phyloP scores from a whole-genome alignment of 92 coral and sea anemone genomes.

The Epizoanthus scotinus region DNA sequence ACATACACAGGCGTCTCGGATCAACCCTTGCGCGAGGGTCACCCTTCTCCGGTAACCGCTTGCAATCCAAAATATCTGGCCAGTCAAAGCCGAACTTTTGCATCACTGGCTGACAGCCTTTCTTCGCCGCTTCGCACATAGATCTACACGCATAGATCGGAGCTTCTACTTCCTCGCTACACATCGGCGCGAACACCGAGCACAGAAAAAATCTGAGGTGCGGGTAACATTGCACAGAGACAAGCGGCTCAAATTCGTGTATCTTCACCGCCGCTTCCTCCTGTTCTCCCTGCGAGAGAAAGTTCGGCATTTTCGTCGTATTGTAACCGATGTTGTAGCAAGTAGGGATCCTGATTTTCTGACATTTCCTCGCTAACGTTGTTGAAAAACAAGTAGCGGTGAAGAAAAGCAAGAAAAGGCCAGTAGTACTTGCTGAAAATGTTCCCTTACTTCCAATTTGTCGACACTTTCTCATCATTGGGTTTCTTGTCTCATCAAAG shows the following conservation, averaged over 20 bases:
- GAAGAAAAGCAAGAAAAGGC: background rate
- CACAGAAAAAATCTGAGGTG: constrained; percentile 84
- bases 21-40: constrained; percentile 75
- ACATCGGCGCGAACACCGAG: constrained; percentile 92
- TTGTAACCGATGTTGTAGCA: constrained; percentile 91
- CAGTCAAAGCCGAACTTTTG: constrained; percentile 88
- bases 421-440: background rate
- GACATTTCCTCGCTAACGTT: constrained; percentile 64
- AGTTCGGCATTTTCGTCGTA: constrained; percentile 87
- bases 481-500: constrained; percentile 35
- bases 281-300: constrained; percentile 82
- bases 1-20: constrained; percentile 70
- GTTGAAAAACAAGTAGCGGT: constrained; percentile 15
- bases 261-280: constrained; percentile 74
- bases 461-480: constrained; percentile 23
- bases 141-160: constrained; percentile 88
- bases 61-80: constrained; percentile 90
- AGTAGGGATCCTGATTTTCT: constrained; percentile 73
- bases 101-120: constrained; percentile 84
- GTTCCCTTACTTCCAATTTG: constrained; percentile 15
- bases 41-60: constrained; percentile 62
- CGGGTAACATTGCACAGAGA: constrained; percentile 80
- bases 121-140: constrained; percentile 86
- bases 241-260: constrained; percentile 83
- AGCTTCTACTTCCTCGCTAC: constrained; percentile 66